Percentiles rank a stretch among this genome's conserved stretches.
These are phyloP conservation scores for Periphyllus acericola DNA, from an alignment of 2,888 invertebrate genomes.

Conservation along the genomic window DNA sequence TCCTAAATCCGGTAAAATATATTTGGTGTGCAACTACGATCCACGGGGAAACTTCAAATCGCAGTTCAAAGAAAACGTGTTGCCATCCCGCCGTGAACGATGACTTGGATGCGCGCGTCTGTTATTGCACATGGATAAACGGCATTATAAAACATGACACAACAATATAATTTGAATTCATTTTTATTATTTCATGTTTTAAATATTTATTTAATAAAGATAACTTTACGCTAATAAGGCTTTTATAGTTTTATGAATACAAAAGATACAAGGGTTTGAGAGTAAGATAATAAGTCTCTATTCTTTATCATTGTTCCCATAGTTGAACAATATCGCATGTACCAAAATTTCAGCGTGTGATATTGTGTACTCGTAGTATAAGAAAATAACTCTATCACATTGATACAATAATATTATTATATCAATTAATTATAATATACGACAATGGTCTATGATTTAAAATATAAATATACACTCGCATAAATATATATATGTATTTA, in stretches of 20 bases:
- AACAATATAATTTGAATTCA: constrained; percentile 6
- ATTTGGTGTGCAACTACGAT: constrained; percentile 30
- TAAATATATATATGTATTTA: background rate
- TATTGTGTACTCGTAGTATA: constrained; percentile 51
- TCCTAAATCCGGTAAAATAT: constrained; percentile 4
- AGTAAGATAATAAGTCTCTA: constrained; percentile 54
- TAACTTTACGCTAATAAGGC: constrained; percentile 33
- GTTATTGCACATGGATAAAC: background rate
- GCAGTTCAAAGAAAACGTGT: constrained; percentile 33
- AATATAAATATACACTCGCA: constrained; percentile 34
- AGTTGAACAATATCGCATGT: constrained; percentile 53
- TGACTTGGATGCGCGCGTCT: background rate
- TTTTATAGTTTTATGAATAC: constrained; percentile 23
- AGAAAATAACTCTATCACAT: constrained; percentile 55
- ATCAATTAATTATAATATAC: background rate
- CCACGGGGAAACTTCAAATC: background rate
- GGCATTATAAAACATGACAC: background rate
- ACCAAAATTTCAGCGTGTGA: constrained; percentile 40
- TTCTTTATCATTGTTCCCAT: constrained; percentile 55
- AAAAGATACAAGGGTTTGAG: constrained; percentile 50
- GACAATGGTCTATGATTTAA: constrained; percentile 32
- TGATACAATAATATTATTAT: constrained; percentile 24
- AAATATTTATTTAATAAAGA: constrained; percentile 39
- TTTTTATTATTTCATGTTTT: constrained; percentile 16
- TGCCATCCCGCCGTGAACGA: background rate